Percentiles rank a stretch among this genome's conserved stretches.
These are phyloP conservation scores for Chrysochloris asiatica DNA, from an alignment of 2,113 vertebrate genomes.

Conservation along the genomic window DNA sequence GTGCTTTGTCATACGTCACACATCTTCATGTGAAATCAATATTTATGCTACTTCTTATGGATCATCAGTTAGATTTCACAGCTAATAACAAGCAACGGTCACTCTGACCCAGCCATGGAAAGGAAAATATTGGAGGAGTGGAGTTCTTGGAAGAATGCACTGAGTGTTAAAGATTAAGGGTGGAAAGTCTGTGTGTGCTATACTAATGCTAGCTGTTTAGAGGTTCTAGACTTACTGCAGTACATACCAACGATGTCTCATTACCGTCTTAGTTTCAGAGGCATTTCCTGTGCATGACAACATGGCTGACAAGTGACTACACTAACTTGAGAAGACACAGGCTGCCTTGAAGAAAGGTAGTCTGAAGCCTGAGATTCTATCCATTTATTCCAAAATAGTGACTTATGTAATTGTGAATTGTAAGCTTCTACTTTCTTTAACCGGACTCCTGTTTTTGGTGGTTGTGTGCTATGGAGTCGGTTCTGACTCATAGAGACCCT, in stretches of 20 bases:
- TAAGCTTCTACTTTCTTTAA: neutral
- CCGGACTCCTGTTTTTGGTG: no score
- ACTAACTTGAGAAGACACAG: neutral
- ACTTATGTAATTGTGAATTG: neutral
- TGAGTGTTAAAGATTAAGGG: neutral
- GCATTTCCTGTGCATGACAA: neutral
- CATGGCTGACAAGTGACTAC: neutral
- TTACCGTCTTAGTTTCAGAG: neutral
- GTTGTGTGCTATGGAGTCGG: no score
- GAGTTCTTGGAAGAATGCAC: neutral
- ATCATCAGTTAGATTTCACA: neutral
- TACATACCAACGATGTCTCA: neutral
- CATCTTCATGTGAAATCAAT: neutral
- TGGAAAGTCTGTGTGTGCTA: neutral
- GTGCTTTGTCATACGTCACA: neutral
- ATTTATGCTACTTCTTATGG: neutral
- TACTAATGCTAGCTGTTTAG: neutral
- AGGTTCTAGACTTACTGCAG: neutral
- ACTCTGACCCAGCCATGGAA: neutral
- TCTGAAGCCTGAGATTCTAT: neutral
- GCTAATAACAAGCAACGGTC: conserved; percentile 41
- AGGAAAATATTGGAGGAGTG: neutral
- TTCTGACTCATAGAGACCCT: no score
- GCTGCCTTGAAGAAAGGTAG: neutral
- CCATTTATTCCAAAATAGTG: neutral